phyloP scores from a whole-genome alignment of 2,113 vertebrate species.

The Orientallactaga bullata region DNA sequence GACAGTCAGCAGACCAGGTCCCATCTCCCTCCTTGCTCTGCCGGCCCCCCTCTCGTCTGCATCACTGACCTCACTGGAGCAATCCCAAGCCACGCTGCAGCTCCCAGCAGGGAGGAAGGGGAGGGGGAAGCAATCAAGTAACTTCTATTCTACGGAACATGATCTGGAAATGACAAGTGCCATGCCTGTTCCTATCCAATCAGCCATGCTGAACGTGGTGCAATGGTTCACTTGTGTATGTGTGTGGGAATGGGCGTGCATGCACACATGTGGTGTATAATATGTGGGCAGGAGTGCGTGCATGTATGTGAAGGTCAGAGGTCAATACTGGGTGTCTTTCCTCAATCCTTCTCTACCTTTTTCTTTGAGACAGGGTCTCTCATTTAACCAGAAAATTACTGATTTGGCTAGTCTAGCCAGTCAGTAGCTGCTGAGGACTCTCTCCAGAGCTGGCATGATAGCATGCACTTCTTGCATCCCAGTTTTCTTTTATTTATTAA shows the following conservation, averaged over 20 bases:
- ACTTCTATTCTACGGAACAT: background rate
- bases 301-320: background rate
- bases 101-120: background rate
- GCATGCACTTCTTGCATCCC: too few relatives aligned
- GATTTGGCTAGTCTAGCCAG: too few relatives aligned
- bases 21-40: background rate
- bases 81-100: background rate
- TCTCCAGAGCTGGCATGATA: too few relatives aligned
- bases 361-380: background rate
- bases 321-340: background rate
- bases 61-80: background rate
- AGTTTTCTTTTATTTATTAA: too few relatives aligned
- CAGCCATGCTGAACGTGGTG: too few relatives aligned
- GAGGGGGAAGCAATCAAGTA: background rate
- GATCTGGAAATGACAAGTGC: background rate
- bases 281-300: too few relatives aligned
- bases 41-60: background rate
- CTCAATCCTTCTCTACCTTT: background rate
- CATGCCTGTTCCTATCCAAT: fast-evolving
- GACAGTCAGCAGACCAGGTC: background rate
- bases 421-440: too few relatives aligned
- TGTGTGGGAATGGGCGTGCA: background rate
- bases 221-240: background rate
- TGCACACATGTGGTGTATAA: too few relatives aligned
- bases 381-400: background rate